Conservation (phyloP, 2,797 vertebrate species). For the Pseudotriccus pelzelni region DNA sequence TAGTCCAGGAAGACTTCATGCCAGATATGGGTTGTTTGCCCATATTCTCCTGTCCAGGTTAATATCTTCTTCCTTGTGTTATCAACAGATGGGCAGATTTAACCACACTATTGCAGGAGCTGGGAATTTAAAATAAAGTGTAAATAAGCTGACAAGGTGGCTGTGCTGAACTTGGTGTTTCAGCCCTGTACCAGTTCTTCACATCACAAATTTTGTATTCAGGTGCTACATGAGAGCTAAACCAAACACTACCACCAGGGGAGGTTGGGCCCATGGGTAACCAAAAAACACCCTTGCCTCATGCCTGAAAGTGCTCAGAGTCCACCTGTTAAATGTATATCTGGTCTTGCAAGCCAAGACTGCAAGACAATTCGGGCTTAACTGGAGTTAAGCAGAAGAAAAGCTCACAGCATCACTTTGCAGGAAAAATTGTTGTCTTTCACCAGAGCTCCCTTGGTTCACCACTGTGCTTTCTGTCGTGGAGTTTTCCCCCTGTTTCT, state of each 20-base stretch:
- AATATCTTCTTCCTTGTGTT: neutral
- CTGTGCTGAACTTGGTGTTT: neutral
- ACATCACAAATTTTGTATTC: neutral
- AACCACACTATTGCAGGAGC: neutral
- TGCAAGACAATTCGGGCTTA: neutral
- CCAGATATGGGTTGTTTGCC: neutral
- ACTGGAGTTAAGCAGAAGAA: neutral
- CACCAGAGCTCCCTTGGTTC: neutral
- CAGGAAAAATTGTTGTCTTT: neutral
- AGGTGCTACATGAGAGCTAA: accelerated
- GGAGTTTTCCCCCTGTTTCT: neutral
- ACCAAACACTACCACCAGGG: neutral
- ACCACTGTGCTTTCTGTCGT: neutral
- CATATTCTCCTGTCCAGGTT: neutral
- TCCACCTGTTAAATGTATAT: neutral
- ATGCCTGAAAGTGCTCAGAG: neutral
- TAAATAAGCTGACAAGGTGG: neutral
- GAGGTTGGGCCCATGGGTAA: neutral
- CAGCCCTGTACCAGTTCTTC: neutral
- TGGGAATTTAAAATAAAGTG: neutral
- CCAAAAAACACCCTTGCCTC: neutral
- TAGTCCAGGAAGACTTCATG: neutral
- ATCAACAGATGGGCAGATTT: neutral
- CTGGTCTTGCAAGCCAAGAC: neutral
- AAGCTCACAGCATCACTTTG: neutral